A percentile compares a stretch with the other conserved stretches of the same genome.
These are phyloP conservation scores for Oryctes rhinoceros DNA, from an alignment of 1,140 invertebrate species.

Conservation along the genomic window DNA sequence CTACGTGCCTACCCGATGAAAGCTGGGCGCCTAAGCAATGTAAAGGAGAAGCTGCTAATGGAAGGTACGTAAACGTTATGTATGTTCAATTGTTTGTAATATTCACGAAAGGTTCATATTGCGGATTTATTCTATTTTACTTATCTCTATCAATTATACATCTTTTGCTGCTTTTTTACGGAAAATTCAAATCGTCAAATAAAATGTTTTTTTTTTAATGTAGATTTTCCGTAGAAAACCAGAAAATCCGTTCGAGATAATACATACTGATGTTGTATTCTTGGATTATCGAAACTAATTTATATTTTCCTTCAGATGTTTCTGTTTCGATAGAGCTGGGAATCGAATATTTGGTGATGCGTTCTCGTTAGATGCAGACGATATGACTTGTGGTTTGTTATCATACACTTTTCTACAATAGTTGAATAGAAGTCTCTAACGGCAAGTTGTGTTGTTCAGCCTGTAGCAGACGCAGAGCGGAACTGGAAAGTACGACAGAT, in stretches of 20 bases:
- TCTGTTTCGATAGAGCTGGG: conserved; percentile 64
- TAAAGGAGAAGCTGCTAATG: conserved; percentile 65
- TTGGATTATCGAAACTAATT: not conserved
- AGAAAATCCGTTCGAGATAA: too few relatives aligned
- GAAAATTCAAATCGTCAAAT: too few relatives aligned
- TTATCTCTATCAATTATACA: too few relatives aligned
- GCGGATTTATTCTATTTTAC: conserved; percentile 43
- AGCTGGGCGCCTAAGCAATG: conserved; percentile 67
- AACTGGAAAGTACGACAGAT: conserved; percentile 59
- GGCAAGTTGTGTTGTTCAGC: conserved; percentile 57
- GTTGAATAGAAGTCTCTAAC: not conserved
- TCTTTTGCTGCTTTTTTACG: too few relatives aligned
- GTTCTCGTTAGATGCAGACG: conserved; percentile 62
- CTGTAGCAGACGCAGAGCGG: conserved; percentile 66
- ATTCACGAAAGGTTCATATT: conserved; percentile 40
- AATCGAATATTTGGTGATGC: conserved; percentile 67
- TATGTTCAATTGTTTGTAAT: not conserved
- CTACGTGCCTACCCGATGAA: conserved; percentile 64
- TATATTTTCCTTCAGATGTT: conserved; percentile 62
- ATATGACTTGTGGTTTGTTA: conserved; percentile 64
- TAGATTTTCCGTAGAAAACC: too few relatives aligned
- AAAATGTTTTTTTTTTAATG: too few relatives aligned
- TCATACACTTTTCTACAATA: not conserved
- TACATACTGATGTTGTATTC: not conserved
- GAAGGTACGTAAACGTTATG: conserved; percentile 60